These are phyloP conservation scores for Drosophila mercatorum DNA, from an alignment of 2,888 invertebrate species.

Conservation along the genomic window DNA sequence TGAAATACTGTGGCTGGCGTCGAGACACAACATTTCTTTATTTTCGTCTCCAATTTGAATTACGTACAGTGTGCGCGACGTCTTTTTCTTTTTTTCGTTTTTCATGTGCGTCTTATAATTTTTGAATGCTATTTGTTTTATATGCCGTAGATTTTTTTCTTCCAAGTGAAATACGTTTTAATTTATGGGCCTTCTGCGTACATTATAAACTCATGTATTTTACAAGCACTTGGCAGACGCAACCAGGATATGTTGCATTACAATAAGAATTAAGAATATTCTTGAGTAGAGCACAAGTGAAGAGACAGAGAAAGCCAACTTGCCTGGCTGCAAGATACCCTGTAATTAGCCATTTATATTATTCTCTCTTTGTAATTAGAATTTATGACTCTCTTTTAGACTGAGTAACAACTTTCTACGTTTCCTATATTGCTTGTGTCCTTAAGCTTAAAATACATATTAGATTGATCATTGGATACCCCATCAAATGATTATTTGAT, in stretches of 20 bases:
- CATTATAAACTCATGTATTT: constrained; percentile 69
- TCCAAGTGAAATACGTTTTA: constrained; percentile 82
- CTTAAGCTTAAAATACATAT: too few relatives aligned
- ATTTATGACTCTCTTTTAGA: too few relatives aligned
- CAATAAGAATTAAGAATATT: constrained; percentile 44
- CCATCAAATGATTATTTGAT: too few relatives aligned
- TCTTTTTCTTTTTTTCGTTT: constrained; percentile 25
- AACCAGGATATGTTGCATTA: constrained; percentile 66
- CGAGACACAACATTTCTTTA: constrained; percentile 60
- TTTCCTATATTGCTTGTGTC: too few relatives aligned
- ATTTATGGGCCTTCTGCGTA: constrained; percentile 74
- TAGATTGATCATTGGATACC: too few relatives aligned
- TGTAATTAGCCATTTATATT: background rate
- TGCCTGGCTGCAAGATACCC: background rate
- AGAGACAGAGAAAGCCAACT: background rate
- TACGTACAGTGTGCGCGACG: constrained; percentile 49
- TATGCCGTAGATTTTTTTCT: constrained; percentile 75
- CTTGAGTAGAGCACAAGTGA: background rate
- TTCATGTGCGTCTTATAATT: constrained; percentile 63
- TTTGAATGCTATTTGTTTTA: constrained; percentile 76
- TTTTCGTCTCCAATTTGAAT: constrained; percentile 68
- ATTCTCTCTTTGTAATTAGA: too few relatives aligned
- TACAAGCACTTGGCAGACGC: constrained; percentile 71
- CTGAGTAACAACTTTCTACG: too few relatives aligned
- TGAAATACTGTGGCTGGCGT: constrained; percentile 47